phyloP scores from a whole-genome alignment of 1,140 invertebrate species.

The Spodoptera frugiperda region DNA sequence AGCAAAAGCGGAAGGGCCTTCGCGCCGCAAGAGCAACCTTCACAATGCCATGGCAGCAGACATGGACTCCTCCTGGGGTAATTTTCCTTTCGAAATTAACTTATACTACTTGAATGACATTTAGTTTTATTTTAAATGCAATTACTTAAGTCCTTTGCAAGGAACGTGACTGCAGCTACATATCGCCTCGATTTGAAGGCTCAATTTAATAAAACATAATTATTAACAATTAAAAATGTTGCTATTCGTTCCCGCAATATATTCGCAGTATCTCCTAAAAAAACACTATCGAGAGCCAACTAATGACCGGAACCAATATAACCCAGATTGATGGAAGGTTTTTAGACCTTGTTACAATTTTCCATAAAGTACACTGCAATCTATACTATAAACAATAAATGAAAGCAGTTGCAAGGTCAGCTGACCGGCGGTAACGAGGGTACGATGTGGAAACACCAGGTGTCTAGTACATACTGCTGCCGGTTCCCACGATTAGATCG shows the following conservation, averaged over 20 bases:
- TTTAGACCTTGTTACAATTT: slow-evolving; percentile 18
- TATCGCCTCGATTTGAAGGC: background rate
- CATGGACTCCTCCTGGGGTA: slow-evolving; percentile 81
- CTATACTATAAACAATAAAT: slow-evolving; percentile 32
- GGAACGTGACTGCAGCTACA: background rate
- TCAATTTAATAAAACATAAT: background rate
- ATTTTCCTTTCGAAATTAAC: slow-evolving; percentile 26
- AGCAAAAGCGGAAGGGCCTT: slow-evolving; percentile 84
- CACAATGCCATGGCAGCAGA: slow-evolving; percentile 86
- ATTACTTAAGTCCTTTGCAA: slow-evolving; percentile 10
- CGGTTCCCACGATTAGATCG: slow-evolving; percentile 61
- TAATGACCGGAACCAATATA: slow-evolving; percentile 22
- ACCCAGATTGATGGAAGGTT: slow-evolving; percentile 29
- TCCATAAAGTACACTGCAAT: slow-evolving; percentile 22
- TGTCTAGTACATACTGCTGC: slow-evolving; percentile 51
- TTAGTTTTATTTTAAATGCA: slow-evolving; percentile 2
- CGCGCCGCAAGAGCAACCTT: slow-evolving; percentile 89
- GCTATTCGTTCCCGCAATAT: too few relatives aligned
- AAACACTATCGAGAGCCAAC: slow-evolving; percentile 5
- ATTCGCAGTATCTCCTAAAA: background rate
- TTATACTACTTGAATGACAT: slow-evolving; percentile 13
- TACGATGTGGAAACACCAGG: slow-evolving; percentile 39
- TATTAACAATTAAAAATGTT: too few relatives aligned
- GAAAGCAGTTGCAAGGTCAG: slow-evolving; percentile 36
- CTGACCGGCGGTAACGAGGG: background rate